Conservation (phyloP, 2,888 invertebrate species). For the Branchinecta sandiegonensis region DNA sequence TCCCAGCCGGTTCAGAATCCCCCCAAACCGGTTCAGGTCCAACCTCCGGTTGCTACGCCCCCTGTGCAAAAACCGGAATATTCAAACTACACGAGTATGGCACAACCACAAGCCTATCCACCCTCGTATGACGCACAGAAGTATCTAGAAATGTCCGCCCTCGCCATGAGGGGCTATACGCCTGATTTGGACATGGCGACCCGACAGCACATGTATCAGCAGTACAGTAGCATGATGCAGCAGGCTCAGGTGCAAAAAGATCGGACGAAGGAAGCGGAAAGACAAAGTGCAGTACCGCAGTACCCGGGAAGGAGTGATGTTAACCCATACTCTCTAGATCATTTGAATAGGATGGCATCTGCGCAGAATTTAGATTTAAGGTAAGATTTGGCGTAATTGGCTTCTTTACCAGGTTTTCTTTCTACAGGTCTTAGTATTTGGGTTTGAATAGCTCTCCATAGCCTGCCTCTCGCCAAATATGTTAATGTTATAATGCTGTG, state of each 20-base stretch:
- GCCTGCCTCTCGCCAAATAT: too few relatives aligned
- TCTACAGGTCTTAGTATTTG: too few relatives aligned
- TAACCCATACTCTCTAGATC: background rate
- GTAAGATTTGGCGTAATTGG: background rate
- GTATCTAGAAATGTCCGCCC: background rate
- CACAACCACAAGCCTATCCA: background rate
- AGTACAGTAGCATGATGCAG: background rate
- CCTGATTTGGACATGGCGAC: constrained; percentile 12
- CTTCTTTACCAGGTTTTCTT: too few relatives aligned
- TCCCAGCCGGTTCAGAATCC: background rate
- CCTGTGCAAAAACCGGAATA: background rate
- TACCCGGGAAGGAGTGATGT: background rate
- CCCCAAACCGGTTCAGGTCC: background rate
- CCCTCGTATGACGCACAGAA: constrained; percentile 3
- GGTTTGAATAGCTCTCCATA: too few relatives aligned
- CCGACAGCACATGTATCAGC: background rate
- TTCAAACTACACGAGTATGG: background rate
- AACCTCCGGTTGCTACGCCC: background rate
- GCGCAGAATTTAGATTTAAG: constrained; percentile 3
- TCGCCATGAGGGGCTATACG: background rate
- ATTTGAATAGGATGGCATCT: background rate
- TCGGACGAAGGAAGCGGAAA: background rate
- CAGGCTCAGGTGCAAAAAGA: constrained; percentile 1
- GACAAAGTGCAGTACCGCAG: background rate
- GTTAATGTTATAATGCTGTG: too few relatives aligned